Conservation (phyloP, 37 sponge, comb jelly and placozoan species). For the Hormiphora californensis region DNA sequence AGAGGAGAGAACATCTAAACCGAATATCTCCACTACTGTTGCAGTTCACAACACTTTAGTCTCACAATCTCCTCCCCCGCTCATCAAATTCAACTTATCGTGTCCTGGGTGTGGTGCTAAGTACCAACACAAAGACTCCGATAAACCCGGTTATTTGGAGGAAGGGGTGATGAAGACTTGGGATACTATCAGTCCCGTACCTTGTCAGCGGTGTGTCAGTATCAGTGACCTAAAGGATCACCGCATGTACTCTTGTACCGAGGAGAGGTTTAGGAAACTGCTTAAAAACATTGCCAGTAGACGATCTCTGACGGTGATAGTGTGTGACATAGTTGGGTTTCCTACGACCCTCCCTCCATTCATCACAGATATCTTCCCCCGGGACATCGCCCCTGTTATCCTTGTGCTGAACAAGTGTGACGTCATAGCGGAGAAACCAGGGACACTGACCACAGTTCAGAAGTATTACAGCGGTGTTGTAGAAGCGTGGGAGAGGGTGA, state of each 20-base stretch:
- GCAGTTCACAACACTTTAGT: too few species aligned
- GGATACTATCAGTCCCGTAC: neutral
- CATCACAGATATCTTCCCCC: neutral
- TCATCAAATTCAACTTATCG: neutral
- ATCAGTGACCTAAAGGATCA: neutral
- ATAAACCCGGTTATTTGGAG: neutral
- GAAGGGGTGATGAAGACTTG: neutral
- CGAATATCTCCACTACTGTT: too few species aligned
- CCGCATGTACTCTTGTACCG: conserved; percentile 13
- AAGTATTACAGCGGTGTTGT: neutral
- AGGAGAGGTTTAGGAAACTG: neutral
- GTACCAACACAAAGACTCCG: neutral
- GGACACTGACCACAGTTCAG: neutral
- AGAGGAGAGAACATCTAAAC: too few species aligned
- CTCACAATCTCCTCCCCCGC: too few species aligned
- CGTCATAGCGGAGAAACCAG: neutral
- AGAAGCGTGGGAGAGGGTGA: neutral
- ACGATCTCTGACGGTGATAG: neutral
- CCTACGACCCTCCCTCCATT: conserved; percentile 15
- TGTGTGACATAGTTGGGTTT: conserved; percentile 32
- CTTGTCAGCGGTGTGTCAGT: neutral
- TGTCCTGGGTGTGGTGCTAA: conserved; percentile 49
- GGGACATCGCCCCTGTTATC: neutral
- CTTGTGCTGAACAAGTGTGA: conserved; percentile 18
- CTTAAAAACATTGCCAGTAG: neutral